Evolutionary conservation across 2,113 vertebrate genomes (phyloP).

Genomic region (Eurystomus gularis): DNA sequence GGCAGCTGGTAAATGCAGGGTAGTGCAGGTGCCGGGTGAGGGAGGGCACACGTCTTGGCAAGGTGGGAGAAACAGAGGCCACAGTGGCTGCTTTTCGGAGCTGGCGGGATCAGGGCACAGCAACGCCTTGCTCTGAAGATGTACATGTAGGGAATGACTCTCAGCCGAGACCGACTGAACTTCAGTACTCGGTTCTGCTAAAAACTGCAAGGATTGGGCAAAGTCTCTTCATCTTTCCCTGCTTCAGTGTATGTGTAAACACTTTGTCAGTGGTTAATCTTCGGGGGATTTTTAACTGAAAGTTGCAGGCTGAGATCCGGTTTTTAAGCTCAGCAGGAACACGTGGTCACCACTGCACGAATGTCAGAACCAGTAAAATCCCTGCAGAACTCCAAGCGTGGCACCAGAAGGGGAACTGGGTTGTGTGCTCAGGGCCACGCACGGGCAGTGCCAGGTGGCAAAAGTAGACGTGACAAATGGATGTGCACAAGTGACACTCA

Average conservation of each 20-base stretch:
- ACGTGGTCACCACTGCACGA: rapidly evolving
- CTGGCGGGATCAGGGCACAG: not conserved
- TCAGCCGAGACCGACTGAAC: not conserved
- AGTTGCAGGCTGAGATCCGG: not conserved
- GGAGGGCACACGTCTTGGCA: not conserved
- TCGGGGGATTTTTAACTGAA: not conserved
- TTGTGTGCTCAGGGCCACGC: not conserved
- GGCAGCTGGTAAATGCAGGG: not conserved
- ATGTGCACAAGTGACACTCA: not conserved
- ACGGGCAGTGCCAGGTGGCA: not conserved
- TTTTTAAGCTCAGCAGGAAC: not conserved
- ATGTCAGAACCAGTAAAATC: not conserved
- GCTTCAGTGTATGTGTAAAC: not conserved
- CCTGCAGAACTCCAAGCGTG: rapidly evolving
- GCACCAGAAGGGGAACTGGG: not conserved
- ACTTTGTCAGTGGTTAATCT: not conserved
- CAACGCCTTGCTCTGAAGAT: not conserved
- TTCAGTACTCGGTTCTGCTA: not conserved
- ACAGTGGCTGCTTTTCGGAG: rapidly evolving
- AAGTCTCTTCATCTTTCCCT: not conserved
- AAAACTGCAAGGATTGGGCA: not conserved
- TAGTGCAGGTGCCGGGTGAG: not conserved
- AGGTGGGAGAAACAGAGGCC: not conserved
- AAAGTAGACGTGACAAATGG: too few relatives aligned
- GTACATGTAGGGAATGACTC: not conserved